phyloP scores from a whole-genome alignment of 2,888 invertebrate species.

The Acanthosepion lycidas region DNA sequence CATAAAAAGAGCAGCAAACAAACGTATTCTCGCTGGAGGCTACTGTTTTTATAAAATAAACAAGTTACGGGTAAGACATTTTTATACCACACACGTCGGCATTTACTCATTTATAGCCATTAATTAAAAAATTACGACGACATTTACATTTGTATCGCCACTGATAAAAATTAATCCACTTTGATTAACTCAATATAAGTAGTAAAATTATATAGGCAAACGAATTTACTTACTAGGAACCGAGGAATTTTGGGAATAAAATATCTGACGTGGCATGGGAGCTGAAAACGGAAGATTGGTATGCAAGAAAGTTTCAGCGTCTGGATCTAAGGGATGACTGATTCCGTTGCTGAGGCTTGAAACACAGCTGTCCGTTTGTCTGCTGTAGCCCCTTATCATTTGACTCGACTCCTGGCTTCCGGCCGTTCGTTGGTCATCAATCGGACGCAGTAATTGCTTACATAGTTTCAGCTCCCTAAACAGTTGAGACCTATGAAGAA shows the following conservation, averaged over 20 bases:
- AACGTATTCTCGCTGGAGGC: no score
- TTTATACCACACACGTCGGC: no score
- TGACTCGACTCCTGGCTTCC: conserved; percentile 67
- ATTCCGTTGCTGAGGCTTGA: conserved; percentile 60
- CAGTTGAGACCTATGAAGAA: conserved; percentile 65
- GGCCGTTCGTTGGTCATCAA: conserved; percentile 68
- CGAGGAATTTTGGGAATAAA: neutral
- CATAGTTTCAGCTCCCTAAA: conserved; percentile 74
- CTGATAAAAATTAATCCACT: no score
- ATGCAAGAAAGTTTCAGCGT: neutral
- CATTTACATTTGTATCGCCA: no score
- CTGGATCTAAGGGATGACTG: neutral
- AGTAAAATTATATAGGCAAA: no score
- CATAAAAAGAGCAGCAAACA: no score
- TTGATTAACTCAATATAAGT: no score
- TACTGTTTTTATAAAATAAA: no score
- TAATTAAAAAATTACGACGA: no score
- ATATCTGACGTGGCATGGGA: neutral
- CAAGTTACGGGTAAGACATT: no score
- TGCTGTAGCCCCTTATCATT: conserved; percentile 72
- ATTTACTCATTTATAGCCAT: no score
- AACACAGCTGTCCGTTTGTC: conserved; percentile 72
- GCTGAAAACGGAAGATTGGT: conserved; percentile 10
- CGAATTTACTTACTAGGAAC: neutral
- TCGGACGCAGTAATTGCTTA: conserved; percentile 71